Percentiles rank a stretch among this genome's conserved stretches.
phyloP scores from a whole-genome alignment of 2,888 invertebrate genomes.

The Pilophorus perplexus region DNA sequence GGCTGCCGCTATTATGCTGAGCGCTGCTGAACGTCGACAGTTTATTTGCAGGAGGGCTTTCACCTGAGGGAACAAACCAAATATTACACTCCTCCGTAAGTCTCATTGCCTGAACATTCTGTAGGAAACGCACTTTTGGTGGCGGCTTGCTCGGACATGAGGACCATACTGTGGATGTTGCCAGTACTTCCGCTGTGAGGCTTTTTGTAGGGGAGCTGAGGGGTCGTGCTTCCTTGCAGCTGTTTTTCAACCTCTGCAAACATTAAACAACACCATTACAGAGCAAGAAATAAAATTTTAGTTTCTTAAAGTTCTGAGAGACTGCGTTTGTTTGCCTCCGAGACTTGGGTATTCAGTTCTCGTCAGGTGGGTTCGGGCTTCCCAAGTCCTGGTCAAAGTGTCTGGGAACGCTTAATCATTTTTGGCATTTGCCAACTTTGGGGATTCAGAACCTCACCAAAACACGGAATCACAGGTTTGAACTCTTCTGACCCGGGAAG shows the following conservation, averaged over 20 bases:
- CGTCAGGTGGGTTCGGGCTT: too few relatives aligned
- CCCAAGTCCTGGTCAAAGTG: too few relatives aligned
- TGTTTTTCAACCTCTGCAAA: constrained; percentile 89
- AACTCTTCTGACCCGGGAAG: too few relatives aligned
- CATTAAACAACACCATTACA: constrained; percentile 9
- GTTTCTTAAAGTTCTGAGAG: not conserved
- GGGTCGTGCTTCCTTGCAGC: constrained; percentile 65
- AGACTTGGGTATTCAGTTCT: too few relatives aligned
- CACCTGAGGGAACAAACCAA: constrained; percentile 9
- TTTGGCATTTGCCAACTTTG: too few relatives aligned
- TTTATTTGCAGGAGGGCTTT: constrained; percentile 55
- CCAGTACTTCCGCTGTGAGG: constrained; percentile 63
- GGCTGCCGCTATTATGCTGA: constrained; percentile 58
- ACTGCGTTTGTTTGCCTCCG: too few relatives aligned
- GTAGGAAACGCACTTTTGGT: constrained; percentile 19
- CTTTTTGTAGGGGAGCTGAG: constrained; percentile 59
- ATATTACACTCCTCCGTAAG: not conserved
- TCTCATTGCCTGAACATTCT: not conserved
- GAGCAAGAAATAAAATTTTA: too few relatives aligned
- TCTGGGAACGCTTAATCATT: too few relatives aligned
- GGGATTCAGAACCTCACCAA: too few relatives aligned
- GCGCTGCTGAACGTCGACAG: constrained; percentile 63
- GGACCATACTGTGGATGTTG: constrained; percentile 59
- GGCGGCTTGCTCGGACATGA: constrained; percentile 53
- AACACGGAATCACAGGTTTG: too few relatives aligned